A percentile compares a stretch with the other conserved stretches of the same genome.
Evolutionary conservation across 1,140 invertebrate genomes (phyloP).

Genomic region (Drosophila grimshawi): DNA sequence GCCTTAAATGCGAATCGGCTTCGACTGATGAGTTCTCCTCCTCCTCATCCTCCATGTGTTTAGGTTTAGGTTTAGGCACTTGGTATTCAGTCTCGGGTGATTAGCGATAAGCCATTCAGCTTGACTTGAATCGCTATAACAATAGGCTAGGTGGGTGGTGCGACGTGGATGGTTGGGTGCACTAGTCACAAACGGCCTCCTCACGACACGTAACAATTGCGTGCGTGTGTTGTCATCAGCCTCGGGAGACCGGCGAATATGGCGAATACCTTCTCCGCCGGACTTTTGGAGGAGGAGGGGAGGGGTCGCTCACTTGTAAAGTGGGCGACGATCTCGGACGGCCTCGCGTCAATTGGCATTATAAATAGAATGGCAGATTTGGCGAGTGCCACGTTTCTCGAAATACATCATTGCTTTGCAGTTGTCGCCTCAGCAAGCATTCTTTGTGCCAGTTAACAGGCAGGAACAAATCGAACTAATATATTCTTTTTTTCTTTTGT

Average conservation of each 20-base stretch:
- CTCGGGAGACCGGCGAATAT: slow-evolving; percentile 10
- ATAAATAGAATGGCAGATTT: slow-evolving; percentile 73
- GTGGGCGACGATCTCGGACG: slow-evolving; percentile 51
- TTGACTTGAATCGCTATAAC: not conserved
- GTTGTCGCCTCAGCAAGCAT: not conserved
- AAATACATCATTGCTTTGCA: slow-evolving; percentile 25
- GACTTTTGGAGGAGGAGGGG: not conserved
- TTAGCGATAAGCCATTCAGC: not conserved
- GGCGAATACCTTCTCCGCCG: not conserved
- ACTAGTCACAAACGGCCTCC: slow-evolving; percentile 10
- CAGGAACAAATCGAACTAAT: not conserved
- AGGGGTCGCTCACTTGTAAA: slow-evolving; percentile 30
- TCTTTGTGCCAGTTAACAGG: slow-evolving; percentile 1
- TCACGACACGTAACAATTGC: slow-evolving; percentile 32
- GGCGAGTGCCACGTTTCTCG: slow-evolving; percentile 34
- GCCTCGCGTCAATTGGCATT: slow-evolving; percentile 69
- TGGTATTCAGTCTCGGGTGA: not conserved
- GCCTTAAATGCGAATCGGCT: too few relatives aligned
- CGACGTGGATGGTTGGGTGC: too few relatives aligned
- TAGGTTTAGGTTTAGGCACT: not conserved
- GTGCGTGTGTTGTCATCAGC: slow-evolving; percentile 22
- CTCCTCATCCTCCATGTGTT: too few relatives aligned
- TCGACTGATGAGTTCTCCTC: too few relatives aligned
- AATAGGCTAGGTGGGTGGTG: too few relatives aligned
- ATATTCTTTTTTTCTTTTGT: not conserved